Evolutionary conservation across 1,140 invertebrate genomes (phyloP), one percentile per base, ranked within the genome.

Genomic region (Drosophila ercepeae): DNA sequence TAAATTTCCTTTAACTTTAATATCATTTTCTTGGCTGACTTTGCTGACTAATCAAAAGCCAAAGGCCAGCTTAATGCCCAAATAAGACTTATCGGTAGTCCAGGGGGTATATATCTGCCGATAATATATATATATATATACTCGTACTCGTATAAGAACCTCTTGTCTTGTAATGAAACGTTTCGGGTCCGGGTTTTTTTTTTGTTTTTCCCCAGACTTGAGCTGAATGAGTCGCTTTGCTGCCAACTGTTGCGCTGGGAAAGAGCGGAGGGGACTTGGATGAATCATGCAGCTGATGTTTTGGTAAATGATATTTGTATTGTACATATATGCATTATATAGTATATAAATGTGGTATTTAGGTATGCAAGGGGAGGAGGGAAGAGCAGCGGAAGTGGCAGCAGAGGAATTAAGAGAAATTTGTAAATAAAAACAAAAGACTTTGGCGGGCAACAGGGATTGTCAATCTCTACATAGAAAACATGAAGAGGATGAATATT

Each of bases 151-250:
- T 44, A 23, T 59, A 32, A 32, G 29, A 11, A 11, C 3, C 9
- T 8, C 29, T n/a, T n/a, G 29, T n/a, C 8, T 32, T 32, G 60
- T 64, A 60, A 29, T 29, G 42, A 32, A 60, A 14, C 42, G 55
- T 49, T 49, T 61, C 49, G 41, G 41, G 44, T 41, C 55, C 60
- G 55, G 60, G 60, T 63, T 63, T 60, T 60, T 63, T 63, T 60
- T 60, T 52, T 32, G 9, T 27, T 54, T 25, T 59, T 36, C 21
- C 23, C 27, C 14, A 27, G 60, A 25, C 60, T 63, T 14, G 27
- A 45, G 52, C 27, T 44, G 54, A 59, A 60, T 63, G 54, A 63
- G 39, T 63, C 41, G 54, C 14, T 14, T 41, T 11, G 16, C 60
- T 36, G 23, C 19, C 39, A 63, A 63, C 59, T 45, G 59, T 60